These are phyloP conservation scores for Phylloscopus whistleri DNA, from an alignment of 2,113 vertebrate genomes.

Conservation along the genomic window DNA sequence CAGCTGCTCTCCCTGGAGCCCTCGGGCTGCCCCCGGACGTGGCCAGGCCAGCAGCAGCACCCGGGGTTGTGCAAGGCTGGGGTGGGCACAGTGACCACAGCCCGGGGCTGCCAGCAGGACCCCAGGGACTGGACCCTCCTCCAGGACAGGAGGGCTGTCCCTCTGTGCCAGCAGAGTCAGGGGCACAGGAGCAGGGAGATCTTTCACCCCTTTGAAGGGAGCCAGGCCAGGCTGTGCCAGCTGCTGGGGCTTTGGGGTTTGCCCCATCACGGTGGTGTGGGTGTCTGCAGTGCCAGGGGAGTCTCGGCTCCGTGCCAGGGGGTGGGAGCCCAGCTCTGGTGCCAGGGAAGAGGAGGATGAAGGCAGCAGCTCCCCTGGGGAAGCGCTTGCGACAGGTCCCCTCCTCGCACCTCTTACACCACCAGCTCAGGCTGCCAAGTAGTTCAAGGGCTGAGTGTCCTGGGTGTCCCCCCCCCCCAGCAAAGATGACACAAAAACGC, in stretches of 20 bases:
- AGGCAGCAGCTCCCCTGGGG: background rate
- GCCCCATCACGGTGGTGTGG: background rate
- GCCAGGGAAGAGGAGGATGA: background rate
- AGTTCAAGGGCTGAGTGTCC: background rate
- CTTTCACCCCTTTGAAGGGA: background rate
- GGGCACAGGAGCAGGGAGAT: background rate
- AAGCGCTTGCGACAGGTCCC: background rate
- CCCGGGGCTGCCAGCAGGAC: background rate
- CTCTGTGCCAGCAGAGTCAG: background rate
- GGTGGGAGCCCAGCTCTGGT: background rate
- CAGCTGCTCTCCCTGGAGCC: background rate
- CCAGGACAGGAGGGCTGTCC: background rate
- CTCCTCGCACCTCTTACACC: background rate
- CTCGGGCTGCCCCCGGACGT: accelerated
- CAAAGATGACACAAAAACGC: accelerated
- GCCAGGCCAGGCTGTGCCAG: background rate
- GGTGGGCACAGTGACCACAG: background rate
- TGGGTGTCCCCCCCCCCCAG: accelerated
- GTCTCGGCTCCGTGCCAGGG: accelerated
- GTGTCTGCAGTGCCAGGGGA: background rate
- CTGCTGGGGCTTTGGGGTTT: background rate
- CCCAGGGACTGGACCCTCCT: background rate
- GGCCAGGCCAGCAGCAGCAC: background rate
- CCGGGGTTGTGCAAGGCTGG: accelerated
- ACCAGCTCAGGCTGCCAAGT: background rate